Base-by-base conservation (phyloP, 2,888 invertebrate genomes). In the Apotomis betuletana region DNA sequence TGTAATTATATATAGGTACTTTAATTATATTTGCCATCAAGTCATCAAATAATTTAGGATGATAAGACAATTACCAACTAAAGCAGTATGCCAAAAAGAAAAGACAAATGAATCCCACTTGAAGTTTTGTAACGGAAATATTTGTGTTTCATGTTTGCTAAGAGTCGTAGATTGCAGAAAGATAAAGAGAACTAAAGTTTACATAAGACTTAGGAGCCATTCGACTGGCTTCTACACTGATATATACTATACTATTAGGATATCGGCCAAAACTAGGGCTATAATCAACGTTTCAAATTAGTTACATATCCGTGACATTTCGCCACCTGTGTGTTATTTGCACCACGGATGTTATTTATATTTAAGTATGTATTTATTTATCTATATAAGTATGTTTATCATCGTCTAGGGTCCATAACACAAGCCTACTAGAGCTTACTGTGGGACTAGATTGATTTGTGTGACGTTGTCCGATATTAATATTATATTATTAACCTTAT, bases 121-220 rank as follows among this genome's bases (percentile, higher is more conserved):
- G 60, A 70, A 46, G 55, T 46, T 41, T 61, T 55, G 13, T 54
- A 10, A 54, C 15, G 13, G 54, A 60, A 65, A 70, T 70, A 70
- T 70, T 70, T 60, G 59, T 65, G 51, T 41, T 60, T 54, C n/a
- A 15, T 70, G 60, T 65, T 65, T 70, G 65, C 38, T 12, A 10
- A 52, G 13, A 8, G 13, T 44, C 36, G 4, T 13, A 27, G 63
- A 10, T 64, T 59, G 44, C 64, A 59, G 13, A 63, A 58, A 54
- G 70, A 70, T 65, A 59, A 57, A 36, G 9, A 38, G 9, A 52
- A 27, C 10, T 27, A 10, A 3, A 52, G 36, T 65, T 46, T 65
- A 4, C 0, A 57, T 38, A 58, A 67, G 13, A 9, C 3, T 55
- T 65, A 38, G 38, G 44, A 59, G 9, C 9, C 27, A 12, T 59